phyloP scores from a whole-genome alignment of 2,113 vertebrate species.

The Indicator maculatus region DNA sequence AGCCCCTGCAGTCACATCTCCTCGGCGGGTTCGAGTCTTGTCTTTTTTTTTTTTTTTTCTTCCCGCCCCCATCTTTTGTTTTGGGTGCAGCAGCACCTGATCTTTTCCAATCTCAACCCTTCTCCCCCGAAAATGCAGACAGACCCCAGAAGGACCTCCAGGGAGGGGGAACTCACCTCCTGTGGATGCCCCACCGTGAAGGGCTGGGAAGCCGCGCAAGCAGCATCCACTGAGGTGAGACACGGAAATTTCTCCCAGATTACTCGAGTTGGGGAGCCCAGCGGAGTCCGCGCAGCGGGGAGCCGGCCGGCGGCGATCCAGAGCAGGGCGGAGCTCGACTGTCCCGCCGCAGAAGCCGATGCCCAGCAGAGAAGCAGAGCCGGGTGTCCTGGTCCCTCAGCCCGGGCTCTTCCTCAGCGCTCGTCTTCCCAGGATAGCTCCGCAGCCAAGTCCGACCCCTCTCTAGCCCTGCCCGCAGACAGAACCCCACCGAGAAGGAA shows the following conservation, averaged over 20 bases:
- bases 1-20: background rate
- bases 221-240: background rate
- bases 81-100: background rate
- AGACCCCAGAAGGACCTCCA: background rate
- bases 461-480: background rate
- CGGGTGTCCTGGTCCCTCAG: background rate
- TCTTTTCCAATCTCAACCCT: background rate
- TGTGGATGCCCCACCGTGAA: background rate
- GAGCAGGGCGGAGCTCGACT: background rate
- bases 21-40: background rate
- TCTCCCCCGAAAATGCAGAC: background rate
- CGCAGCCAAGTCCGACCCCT: accelerated
- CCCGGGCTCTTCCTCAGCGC: background rate
- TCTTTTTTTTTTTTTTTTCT: background rate
- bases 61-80: background rate
- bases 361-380: background rate
- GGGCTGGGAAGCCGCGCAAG: background rate
- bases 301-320: accelerated
- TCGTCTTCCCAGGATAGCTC: background rate
- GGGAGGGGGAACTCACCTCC: background rate
- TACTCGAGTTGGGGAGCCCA: accelerated
- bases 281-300: accelerated
- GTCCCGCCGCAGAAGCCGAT: background rate
- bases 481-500: background rate
- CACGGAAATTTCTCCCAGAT: too few species aligned